Evolutionary conservation across 1,140 invertebrate genomes (phyloP), one percentile per base, ranked within the genome.

Genomic region (Macrobrachium nipponense): DNA sequence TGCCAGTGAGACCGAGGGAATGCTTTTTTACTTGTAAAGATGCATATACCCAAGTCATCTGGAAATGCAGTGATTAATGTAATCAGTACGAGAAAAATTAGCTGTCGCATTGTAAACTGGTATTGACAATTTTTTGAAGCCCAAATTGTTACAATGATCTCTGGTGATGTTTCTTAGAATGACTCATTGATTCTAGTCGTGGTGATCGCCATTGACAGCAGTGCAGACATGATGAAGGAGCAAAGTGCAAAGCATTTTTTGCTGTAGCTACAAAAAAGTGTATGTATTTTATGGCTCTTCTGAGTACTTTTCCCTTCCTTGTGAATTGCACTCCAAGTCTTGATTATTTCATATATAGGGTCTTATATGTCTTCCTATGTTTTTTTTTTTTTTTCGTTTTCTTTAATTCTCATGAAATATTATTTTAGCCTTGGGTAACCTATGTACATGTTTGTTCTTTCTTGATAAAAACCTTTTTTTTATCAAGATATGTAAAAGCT

Each of bases 151-250:
- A 62, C 44, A 43, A 76, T 83, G 81, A 83, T 83, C 81, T 83
- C 81, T 59, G 73, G 60, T 83, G 60, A 77, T 66, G 75, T 83
- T 83, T 27, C 76, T 61, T 83, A 66, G 72, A 83, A 83, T 79
- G 83, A 86, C 83, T 86, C 83, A 73, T 80, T 86, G 83, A 86
- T 80, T 86, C 83, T 86, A 86, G 83, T 86, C 83, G 76, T 73
- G 68, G 64, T 85, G 77, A 80, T 51, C 73, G 73, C 82, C 82
- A 84, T 84, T 76, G 72, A 77, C 73, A 51, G 82, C 82, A 77
- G 62, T 78, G 77, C 72, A 82, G 18, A 20, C 36, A 51, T 23
- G 43, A 27, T 27, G 82, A 11, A 72, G 66, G 66, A 61, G 66
- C 61, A 15, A 20, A 58, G 64, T 70, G 62, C 51, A 80, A 70